A percentile compares a stretch with the other conserved stretches of the same genome.
These are phyloP conservation scores for Epiperipatus broadwayi DNA, from an alignment of 2,888 invertebrate species.

Conservation along the genomic window DNA sequence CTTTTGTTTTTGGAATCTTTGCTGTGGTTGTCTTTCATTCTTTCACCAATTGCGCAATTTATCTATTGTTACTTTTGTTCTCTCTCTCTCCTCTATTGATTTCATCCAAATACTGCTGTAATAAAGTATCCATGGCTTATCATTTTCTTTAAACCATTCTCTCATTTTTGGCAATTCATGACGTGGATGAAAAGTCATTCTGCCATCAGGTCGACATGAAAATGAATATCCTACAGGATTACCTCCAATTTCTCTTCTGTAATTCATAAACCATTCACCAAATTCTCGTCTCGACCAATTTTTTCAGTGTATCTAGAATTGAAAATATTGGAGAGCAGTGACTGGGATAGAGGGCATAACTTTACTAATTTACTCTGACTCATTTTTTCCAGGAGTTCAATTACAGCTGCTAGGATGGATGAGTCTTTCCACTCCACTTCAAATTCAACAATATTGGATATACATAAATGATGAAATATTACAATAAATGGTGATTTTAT, in stretches of 20 bases:
- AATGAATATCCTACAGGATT: too few relatives aligned
- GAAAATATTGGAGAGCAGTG: constrained; percentile 27
- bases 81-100: constrained; percentile 24
- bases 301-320: constrained; percentile 25
- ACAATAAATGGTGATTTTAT: too few relatives aligned
- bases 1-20: too few relatives aligned
- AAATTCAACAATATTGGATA: too few relatives aligned
- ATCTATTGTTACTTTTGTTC: constrained; percentile 22
- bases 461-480: too few relatives aligned
- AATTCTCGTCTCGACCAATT: constrained; percentile 24
- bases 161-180: constrained; percentile 26
- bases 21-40: constrained; percentile 27
- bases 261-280: constrained; percentile 25
- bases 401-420: constrained; percentile 24
- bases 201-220: constrained; percentile 18
- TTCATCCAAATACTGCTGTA: constrained; percentile 23
- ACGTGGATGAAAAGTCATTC: constrained; percentile 26
- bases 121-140: constrained; percentile 22
- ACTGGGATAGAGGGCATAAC: constrained; percentile 25
- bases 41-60: constrained; percentile 29
- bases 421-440: constrained; percentile 23
- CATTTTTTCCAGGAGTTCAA: constrained; percentile 24
- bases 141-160: constrained; percentile 23
- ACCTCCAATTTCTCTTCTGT: too few relatives aligned
- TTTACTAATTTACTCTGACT: constrained; percentile 25